Conservation (phyloP, 2,888 invertebrate genomes). For the Rotaria socialis region DNA sequence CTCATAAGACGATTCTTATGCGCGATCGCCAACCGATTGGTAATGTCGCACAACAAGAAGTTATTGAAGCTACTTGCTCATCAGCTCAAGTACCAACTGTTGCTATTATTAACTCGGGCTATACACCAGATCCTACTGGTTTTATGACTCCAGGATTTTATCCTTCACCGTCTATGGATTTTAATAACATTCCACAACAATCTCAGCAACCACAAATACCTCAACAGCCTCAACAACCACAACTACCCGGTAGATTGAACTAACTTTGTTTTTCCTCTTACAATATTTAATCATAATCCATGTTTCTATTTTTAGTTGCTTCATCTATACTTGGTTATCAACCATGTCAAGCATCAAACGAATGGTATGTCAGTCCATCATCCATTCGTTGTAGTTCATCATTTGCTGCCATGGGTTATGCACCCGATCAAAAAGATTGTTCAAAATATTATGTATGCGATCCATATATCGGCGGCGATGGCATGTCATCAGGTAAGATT, state of each 20-base stretch:
- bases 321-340: slow-evolving; percentile 40
- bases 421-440: slow-evolving; percentile 46
- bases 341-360: slow-evolving; percentile 37
- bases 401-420: slow-evolving; percentile 39
- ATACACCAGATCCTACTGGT: neutral
- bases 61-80: slow-evolving; percentile 41
- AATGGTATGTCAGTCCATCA: slow-evolving; percentile 42
- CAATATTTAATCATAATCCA: neutral
- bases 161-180: neutral
- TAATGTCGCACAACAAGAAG: slow-evolving; percentile 42
- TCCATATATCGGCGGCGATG: slow-evolving; percentile 22
- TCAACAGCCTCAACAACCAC: neutral
- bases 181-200: neutral
- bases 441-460: slow-evolving; percentile 44
- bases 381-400: slow-evolving; percentile 42
- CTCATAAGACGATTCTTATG: slow-evolving; percentile 43
- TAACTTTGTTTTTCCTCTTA: neutral
- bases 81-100: slow-evolving; percentile 12
- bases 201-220: neutral
- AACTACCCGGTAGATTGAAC: neutral
- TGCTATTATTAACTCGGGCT: neutral
- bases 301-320: neutral
- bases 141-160: neutral
- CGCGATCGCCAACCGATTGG: slow-evolving; percentile 45
- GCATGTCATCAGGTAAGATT: slow-evolving; percentile 39